Evolutionary conservation across 2,113 vertebrate species (phyloP), one percentile per base, ranked within the genome.

Genomic region (Eudyptes chrysolophus): DNA sequence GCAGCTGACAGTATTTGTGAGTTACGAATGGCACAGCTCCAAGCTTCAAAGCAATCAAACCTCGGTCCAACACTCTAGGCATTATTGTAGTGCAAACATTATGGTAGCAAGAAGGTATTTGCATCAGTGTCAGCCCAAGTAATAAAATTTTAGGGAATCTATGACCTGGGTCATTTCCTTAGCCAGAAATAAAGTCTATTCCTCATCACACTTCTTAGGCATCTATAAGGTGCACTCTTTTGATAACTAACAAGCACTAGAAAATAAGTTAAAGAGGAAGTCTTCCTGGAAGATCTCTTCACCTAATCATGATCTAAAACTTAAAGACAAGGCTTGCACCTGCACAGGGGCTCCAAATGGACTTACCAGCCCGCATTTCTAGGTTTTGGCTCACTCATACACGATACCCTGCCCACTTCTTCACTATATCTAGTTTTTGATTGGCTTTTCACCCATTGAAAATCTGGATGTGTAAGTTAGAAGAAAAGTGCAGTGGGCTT

Each of bases 1-100:
- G 42, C 64, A 79, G 34, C 27, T 84, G 77, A 75, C 16, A 72
- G 21, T 17, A 12, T 85, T 32, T 83, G 51, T n/a, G 30, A 85
- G 15, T 62, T 78, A 68, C 1, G 0, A 52, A 64, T 44, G 61
- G 30, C 17, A 80, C 7, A 65, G 24, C 54, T 74, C 44, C 34
- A 65, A 52, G 36, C 14, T 60, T 55, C 66, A 74, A 79, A 75
- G 36, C 25, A 32, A 62, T 57, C 71, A 76, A 40, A 83, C 20
- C 11, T 85, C 1, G 0, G 5, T 54, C 10, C 17, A 40, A 38
- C 4, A 34, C 7, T 54, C 36, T 19, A 42, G 64, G 7, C 29
- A 44, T 26, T 54, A 38, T 25, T n/a, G 32, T 19, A 74, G 27
- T 29, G n/a, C 54, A 86, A 86, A 38, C 18, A 38, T 76, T 42